Base-by-base conservation (phyloP, 2,113 vertebrate species). In the Meles meles region DNA sequence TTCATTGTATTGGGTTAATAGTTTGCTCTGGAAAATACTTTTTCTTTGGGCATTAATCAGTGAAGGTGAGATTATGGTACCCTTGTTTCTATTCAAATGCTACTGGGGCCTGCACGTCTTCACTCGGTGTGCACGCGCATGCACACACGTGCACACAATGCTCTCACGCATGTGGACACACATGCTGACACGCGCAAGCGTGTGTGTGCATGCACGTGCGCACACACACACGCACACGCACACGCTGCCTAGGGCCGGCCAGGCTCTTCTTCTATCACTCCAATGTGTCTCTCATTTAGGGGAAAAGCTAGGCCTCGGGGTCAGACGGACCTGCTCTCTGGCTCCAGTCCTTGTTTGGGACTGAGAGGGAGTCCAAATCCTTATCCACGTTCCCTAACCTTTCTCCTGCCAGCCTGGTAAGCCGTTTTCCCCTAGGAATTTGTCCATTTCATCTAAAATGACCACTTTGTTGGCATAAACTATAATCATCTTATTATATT, bases 221-320 rank as follows among this genome's bases (percentile, higher is more conserved):
- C 20, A 18, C n/a, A 37, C 83, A 55, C 12, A 15, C 34, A 39
- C 29, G 0, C 49, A 7, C 39, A 25, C 12, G n/a, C 25, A 34
- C 1, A 7, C 31, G 31, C 90, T 0, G 2, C n/a, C 29, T 2
- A 1, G 37, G 42, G 52, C 8, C 0, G 1, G 39, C 42, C 20
- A 6, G 39, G 42, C 44, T 34, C 17, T 65, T 21, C 5, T 2
- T n/a, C 15, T 31, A 44, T 55, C 5, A 8, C 29, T 72, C 44
- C 69, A 31, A 3, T 2, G 10, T 0, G 21, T 37, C 39, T 31
- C 20, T 69, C 31, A 5, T 0, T 27, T 52, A 0, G 6, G 5
- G 34, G 15, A 47, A 14, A n/a, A 80, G 25, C 52, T n/a, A 44
- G 42, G 81, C 9, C 37, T 57, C 9, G 29, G 57, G 71, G 39